These are phyloP conservation scores for Laothoe populi DNA, from an alignment of 2,888 invertebrate species.

Conservation along the genomic window DNA sequence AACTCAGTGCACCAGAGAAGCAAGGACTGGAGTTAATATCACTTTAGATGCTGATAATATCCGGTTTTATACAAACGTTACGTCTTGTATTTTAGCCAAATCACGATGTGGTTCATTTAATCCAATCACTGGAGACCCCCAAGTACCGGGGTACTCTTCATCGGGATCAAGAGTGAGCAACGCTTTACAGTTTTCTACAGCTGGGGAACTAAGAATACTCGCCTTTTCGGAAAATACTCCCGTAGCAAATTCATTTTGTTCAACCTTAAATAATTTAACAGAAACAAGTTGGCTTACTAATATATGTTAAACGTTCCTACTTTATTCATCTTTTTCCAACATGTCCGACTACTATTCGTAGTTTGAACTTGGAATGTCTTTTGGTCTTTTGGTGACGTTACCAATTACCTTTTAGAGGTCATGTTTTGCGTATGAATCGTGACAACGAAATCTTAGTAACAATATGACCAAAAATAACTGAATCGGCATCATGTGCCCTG, in stretches of 20 bases:
- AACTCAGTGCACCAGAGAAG: conserved; percentile 81
- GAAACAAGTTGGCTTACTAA: conserved; percentile 81
- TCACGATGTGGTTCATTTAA: conserved; percentile 86
- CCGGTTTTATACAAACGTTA: conserved; percentile 86
- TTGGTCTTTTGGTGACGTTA: too few relatives aligned
- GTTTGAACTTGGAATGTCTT: too few relatives aligned
- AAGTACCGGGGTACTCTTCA: conserved; percentile 77
- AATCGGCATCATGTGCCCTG: too few relatives aligned
- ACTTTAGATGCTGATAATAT: conserved; percentile 79
- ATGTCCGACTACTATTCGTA: too few relatives aligned
- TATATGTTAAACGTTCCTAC: conserved; percentile 54
- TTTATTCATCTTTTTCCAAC: neutral
- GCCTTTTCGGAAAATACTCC: conserved; percentile 80
- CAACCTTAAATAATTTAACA: conserved; percentile 76
- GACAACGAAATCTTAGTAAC: too few relatives aligned
- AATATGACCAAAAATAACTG: too few relatives aligned
- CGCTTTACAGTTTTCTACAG: conserved; percentile 82
- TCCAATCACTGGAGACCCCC: conserved; percentile 87
- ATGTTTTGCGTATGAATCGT: too few relatives aligned
- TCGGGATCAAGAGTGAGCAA: conserved; percentile 75
- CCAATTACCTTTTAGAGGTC: too few relatives aligned
- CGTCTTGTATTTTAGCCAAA: conserved; percentile 87
- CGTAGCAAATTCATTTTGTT: conserved; percentile 82
- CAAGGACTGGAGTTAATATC: conserved; percentile 77
- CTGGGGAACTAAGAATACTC: conserved; percentile 82